Percentiles rank a stretch among this genome's conserved stretches.
These are phyloP conservation scores for Tylochromis polylepis DNA, from an alignment of 2,113 vertebrate genomes.

Conservation along the genomic window DNA sequence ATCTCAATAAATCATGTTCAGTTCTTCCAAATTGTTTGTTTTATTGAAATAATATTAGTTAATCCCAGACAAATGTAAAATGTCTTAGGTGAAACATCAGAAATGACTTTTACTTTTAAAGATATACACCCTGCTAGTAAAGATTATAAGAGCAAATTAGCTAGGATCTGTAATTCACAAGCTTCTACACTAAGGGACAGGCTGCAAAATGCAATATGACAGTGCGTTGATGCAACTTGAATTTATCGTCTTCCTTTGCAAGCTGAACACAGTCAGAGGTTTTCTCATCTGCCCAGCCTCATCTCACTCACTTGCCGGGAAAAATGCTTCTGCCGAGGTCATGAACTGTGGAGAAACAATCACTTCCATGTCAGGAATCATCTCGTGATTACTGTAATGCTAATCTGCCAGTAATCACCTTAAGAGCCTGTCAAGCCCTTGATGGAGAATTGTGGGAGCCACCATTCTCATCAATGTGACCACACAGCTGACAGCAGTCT, in stretches of 20 bases:
- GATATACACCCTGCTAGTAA: neutral
- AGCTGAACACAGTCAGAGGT: neutral
- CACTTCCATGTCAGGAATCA: conserved; percentile 39
- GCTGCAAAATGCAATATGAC: neutral
- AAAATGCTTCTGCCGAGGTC: conserved; percentile 23
- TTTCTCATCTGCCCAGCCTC: conserved; percentile 17
- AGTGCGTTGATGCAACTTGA: neutral
- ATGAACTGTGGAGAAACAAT: conserved; percentile 32
- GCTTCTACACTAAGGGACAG: neutral
- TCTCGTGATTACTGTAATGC: conserved; percentile 48
- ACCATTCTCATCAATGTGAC: conserved; percentile 50
- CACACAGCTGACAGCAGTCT: conserved; percentile 45
- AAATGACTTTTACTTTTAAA: neutral
- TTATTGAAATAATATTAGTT: neutral
- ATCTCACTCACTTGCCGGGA: conserved; percentile 8
- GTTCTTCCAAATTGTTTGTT: no score
- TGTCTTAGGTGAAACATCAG: neutral
- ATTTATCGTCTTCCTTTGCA: conserved; percentile 16
- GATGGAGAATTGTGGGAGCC: conserved; percentile 21
- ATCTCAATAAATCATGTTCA: no score
- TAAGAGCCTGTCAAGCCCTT: conserved; percentile 42
- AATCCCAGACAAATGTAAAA: neutral
- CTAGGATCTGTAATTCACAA: neutral
- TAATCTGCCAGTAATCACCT: conserved; percentile 60
- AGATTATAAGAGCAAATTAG: neutral